These are phyloP conservation scores for Spinus olivaceus DNA, from an alignment of 2,797 vertebrate genomes.

Conservation along the genomic window DNA sequence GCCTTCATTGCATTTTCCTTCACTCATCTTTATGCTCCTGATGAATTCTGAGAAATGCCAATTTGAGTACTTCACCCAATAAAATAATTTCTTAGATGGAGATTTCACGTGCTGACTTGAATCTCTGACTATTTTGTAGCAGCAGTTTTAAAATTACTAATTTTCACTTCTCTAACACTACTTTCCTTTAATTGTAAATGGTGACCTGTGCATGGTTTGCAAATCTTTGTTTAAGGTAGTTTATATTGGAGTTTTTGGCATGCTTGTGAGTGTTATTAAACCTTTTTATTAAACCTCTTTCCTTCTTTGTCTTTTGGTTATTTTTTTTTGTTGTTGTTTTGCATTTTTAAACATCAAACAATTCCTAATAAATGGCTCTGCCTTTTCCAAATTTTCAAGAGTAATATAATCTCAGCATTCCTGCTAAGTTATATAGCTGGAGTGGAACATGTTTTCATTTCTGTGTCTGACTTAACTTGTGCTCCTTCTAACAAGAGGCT, in stretches of 20 bases:
- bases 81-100: not conserved
- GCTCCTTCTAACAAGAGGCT: not conserved
- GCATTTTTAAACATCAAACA: not conserved
- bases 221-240: not conserved
- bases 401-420: not conserved
- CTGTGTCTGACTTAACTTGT: not conserved
- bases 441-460: not conserved
- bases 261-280: conserved; percentile 2
- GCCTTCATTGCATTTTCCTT: not conserved
- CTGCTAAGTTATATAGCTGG: not conserved
- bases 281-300: not conserved
- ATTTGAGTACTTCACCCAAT: not conserved
- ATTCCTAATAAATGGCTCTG: not conserved
- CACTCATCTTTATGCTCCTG: not conserved
- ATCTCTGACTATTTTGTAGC: not conserved
- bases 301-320: not conserved
- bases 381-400: not conserved
- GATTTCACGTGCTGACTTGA: not conserved
- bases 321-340: not conserved
- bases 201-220: conserved; percentile 20
- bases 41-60: not conserved
- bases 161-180: not conserved
- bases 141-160: not conserved
- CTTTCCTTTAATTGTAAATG: not conserved
- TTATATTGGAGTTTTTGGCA: not conserved